Conservation (phyloP, 2,888 invertebrate genomes). For the Amphipyra berbera region DNA sequence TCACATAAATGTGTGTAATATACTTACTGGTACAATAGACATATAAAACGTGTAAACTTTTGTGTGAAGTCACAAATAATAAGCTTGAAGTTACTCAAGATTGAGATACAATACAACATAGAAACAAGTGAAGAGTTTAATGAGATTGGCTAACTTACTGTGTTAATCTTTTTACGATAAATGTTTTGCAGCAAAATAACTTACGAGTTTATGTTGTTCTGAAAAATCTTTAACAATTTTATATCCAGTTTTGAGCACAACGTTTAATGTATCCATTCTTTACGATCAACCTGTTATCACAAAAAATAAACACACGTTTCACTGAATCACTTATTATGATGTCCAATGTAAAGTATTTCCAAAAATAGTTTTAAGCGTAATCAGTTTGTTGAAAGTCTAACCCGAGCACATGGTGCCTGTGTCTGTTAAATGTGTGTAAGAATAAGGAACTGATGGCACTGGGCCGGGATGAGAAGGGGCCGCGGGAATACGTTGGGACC, state of each 20-base stretch:
- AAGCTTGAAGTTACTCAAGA: slow-evolving; percentile 16
- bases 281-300: slow-evolving; percentile 44
- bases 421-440: slow-evolving; percentile 74
- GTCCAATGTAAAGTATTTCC: slow-evolving; percentile 32
- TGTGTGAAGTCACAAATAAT: slow-evolving; percentile 12
- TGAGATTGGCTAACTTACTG: slow-evolving; percentile 1
- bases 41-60: slow-evolving; percentile 21
- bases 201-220: slow-evolving; percentile 81
- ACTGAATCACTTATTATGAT: slow-evolving; percentile 33
- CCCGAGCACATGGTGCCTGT: slow-evolving; percentile 74
- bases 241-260: slow-evolving; percentile 84
- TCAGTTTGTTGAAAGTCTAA: slow-evolving; percentile 46
- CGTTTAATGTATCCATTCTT: slow-evolving; percentile 82
- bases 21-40: no score
- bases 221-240: slow-evolving; percentile 85
- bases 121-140: slow-evolving; percentile 7
- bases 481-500: slow-evolving; percentile 84
- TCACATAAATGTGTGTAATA: no score
- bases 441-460: slow-evolving; percentile 82
- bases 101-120: slow-evolving; percentile 6
- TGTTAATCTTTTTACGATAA: slow-evolving; percentile 2
- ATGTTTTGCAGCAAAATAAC: slow-evolving; percentile 56
- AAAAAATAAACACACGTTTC: slow-evolving; percentile 40
- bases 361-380: slow-evolving; percentile 32
- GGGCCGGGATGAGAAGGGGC: slow-evolving; percentile 77